Evolutionary conservation across 1,140 invertebrate genomes (phyloP), one percentile per base, ranked within the genome.

Genomic region (Chironomus striatipennis): DNA sequence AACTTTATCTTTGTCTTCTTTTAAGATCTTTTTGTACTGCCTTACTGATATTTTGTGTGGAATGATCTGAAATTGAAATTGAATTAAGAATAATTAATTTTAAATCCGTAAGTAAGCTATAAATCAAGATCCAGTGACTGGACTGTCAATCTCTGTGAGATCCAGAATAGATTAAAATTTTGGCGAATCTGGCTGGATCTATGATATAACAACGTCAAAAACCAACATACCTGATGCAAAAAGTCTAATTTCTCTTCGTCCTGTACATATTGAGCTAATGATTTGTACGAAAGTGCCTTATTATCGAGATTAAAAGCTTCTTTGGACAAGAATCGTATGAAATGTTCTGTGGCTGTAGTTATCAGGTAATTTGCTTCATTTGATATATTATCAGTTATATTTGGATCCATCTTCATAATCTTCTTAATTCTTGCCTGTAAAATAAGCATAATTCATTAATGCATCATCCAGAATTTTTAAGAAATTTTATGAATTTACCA

Each of bases 341-440:
- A 70, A 18, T 18, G 17, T 70, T 70, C 65, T 20, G 65, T 70
- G 6, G 65, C 65, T 21, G 65, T 10, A 3, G 15, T 18, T 0
- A 70, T 21, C 7, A 70, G 10, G 10, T 70, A 70, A 21, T 4
- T 70, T 10, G 65, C 65, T 70, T 70, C 65, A 70, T 18, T 17
- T 9, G n/a, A 4, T 70, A 70, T 70, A 20, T 21, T 21, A 18
- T 18, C 65, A 9, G n/a, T 20, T 20, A 70, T 70, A 12, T 70
- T 70, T 70, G n/a, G 65, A 10, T 70, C 65, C 65, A 70, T 70
- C 10, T 70, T 70, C 65, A 70, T 70, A 6, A 70, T 70, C 20
- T 21, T 70, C 18, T 18, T 70, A 18, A 70, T 70, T 8, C 65
- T 15, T 8, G 17, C 20, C 65, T 70, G 9, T 1, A 67, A 18